Base-by-base conservation (phyloP, 2,888 invertebrate genomes). In the Dryobota labecula region DNA sequence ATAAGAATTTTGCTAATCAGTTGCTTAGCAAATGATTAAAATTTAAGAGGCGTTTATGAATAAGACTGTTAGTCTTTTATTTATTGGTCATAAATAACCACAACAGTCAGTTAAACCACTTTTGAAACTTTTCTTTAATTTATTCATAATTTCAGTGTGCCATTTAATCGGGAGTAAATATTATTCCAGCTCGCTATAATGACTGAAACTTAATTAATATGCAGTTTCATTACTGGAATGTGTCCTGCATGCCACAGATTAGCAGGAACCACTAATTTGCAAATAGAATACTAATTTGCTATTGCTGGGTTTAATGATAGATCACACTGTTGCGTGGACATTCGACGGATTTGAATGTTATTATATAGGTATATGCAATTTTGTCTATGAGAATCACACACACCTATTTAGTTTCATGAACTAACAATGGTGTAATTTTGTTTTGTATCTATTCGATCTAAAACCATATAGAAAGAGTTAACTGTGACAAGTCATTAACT, bases 211-310 rank as follows among this genome's bases (percentile, higher is more conserved):
- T 30, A 41, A 73, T 77, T 73, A 36, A 60, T 38, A 60, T 65
- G 53, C 63, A 67, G 71, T 70, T 72, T 41, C 53, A 75, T 72
- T 67, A 53, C 8, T 15, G 43, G 36, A 57, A 68, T 66, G 53
- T 60, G 36, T 18, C 24, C 36, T 13, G n/a, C 20, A 27, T 38
- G 20, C 27, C 27, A 47, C 24, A 61, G 67, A 82, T 78, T 72
- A 78, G 49, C 51, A n/a, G 2, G 24, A 51, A 63, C 36, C 20
- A 72, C 27, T 65, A 56, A 72, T 68, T 72, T 78, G 61, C 43
- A 72, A 70, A 82, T 75, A 72, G 43, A 78, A 70, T 75, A 56
- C 51, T 60, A 53, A 75, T 70, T 61, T 49, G 30, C 30, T 33
- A 38, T 41, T 51, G 30, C 13, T 36, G 11, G 36, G 36, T 5